Evolutionary conservation across 2,113 vertebrate species (phyloP).

Genomic region (Neofelis nebulosa): DNA sequence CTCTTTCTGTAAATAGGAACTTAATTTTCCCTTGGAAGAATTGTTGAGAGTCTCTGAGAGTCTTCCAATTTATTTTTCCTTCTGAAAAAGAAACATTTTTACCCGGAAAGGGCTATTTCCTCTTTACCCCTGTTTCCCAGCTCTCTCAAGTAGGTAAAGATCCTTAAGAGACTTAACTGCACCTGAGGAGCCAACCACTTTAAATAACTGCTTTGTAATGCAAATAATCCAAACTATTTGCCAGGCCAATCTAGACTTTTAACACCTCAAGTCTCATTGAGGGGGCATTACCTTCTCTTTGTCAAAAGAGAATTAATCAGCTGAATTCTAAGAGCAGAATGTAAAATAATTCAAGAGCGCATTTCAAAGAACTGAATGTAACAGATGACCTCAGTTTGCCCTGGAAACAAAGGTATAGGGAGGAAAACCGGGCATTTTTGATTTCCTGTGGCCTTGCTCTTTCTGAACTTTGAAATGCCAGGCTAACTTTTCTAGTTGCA

Average conservation of each 20-base stretch:
- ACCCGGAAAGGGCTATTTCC: conserved; percentile 20
- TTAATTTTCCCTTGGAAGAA: neutral
- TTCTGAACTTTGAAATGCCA: conserved; percentile 34
- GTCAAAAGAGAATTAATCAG: neutral
- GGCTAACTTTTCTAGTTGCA: neutral
- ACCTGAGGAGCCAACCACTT: neutral
- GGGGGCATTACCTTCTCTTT: neutral
- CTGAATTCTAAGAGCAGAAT: neutral
- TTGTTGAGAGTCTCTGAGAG: neutral
- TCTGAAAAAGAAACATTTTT: neutral
- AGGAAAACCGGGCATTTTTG: neutral
- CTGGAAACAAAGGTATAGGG: neutral
- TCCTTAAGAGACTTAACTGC: neutral
- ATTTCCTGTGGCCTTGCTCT: neutral
- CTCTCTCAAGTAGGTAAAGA: conserved; percentile 21
- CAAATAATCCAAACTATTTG: conserved; percentile 7
- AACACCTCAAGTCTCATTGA: neutral
- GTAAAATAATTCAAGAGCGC: neutral
- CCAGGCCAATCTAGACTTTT: neutral
- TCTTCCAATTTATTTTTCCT: neutral
- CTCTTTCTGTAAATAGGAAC: neutral
- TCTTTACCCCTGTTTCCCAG: neutral
- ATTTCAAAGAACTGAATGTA: neutral
- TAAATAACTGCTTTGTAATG: conserved; percentile 43
- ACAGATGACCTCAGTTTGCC: neutral